Evolutionary conservation across 2,113 vertebrate species (phyloP).

Genomic region (Chamaetylas fuelleborni): DNA sequence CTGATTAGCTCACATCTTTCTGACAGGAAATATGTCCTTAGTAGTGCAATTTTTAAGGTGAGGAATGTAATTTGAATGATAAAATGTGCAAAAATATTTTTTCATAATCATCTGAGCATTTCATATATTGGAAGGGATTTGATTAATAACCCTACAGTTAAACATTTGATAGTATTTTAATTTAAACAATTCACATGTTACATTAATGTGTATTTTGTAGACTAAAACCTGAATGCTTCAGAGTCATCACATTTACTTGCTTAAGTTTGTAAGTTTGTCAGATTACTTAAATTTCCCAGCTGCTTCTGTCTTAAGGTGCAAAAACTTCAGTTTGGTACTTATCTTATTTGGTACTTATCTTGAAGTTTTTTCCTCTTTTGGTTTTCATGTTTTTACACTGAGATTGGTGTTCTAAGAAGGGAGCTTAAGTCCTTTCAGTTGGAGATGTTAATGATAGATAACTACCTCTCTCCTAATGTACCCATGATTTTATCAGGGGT

Average conservation of each 20-base stretch:
- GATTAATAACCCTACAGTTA: constrained; percentile 15
- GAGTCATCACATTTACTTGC: background rate
- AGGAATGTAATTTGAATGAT: background rate
- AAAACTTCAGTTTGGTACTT: constrained; percentile 2
- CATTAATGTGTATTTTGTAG: background rate
- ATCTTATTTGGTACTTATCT: background rate
- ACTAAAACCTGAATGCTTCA: background rate
- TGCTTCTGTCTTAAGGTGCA: background rate
- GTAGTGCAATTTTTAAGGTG: background rate
- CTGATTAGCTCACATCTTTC: background rate
- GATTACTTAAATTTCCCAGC: constrained; percentile 6
- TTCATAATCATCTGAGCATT: background rate
- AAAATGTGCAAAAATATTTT: background rate
- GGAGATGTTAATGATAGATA: background rate
- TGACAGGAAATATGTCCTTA: background rate
- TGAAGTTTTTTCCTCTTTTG: background rate
- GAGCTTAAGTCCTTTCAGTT: background rate
- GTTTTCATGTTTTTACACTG: background rate
- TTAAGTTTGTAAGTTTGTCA: background rate
- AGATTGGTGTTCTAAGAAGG: background rate
- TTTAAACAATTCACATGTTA: background rate
- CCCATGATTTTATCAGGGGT: background rate
- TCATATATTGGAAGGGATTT: background rate
- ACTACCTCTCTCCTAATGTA: background rate
- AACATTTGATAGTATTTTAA: background rate